Evolutionary conservation across 2,797 vertebrate genomes (phyloP).

Genomic region (Botia kubotai): DNA sequence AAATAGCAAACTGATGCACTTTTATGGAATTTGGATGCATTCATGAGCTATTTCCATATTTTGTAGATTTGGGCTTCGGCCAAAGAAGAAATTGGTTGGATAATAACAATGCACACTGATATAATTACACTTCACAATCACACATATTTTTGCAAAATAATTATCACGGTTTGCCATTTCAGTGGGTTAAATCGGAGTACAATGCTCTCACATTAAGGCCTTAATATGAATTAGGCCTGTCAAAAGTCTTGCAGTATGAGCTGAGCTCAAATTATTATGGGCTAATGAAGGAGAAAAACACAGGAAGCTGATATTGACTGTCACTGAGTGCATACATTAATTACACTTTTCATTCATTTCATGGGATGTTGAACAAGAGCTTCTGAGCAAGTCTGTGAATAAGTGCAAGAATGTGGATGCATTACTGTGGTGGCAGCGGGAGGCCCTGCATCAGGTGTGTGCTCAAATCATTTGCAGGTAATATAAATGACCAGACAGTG

Average conservation of each 20-base stretch:
- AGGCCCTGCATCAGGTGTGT: background rate
- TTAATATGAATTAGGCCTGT: constrained; percentile 31
- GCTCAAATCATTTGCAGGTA: constrained; percentile 8
- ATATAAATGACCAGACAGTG: constrained; percentile 12
- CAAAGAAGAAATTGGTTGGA: background rate
- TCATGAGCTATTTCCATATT: too few species aligned
- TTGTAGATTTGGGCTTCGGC: background rate
- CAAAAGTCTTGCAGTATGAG: constrained; percentile 7
- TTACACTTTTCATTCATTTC: constrained; percentile 63
- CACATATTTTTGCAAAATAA: constrained; percentile 31
- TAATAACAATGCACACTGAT: background rate
- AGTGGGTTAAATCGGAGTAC: constrained; percentile 1
- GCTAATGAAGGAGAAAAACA: constrained; percentile 61
- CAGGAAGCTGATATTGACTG: constrained; percentile 59
- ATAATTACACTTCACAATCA: constrained; percentile 38
- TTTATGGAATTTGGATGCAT: background rate
- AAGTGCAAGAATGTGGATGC: constrained; percentile 57
- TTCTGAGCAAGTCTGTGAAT: constrained; percentile 33
- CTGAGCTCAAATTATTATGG: constrained; percentile 61
- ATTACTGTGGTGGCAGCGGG: constrained; percentile 44
- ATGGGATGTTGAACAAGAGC: constrained; percentile 49
- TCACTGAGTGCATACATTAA: constrained; percentile 62
- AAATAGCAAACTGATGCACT: background rate
- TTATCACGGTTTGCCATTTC: constrained; percentile 14
- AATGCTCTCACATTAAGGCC: background rate